A percentile compares a stretch with the other conserved stretches of the same genome.
Evolutionary conservation across 2,797 vertebrate species (phyloP).

Genomic region (Pseudochirops corinnae): DNA sequence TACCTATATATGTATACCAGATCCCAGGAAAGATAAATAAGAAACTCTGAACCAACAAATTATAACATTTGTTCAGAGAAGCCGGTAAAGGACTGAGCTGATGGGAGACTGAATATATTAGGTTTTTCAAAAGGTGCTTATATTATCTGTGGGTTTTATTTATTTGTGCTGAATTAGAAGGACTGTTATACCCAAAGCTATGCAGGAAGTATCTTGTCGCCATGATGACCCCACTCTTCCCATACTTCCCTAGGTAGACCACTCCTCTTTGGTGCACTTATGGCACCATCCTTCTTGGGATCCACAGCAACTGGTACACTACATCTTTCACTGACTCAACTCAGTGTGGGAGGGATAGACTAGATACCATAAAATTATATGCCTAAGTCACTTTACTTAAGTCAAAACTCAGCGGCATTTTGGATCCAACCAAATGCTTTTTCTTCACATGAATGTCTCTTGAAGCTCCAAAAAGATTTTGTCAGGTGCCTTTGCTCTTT

Average conservation of each 20-base stretch:
- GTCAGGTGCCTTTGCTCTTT: neutral
- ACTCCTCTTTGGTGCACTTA: neutral
- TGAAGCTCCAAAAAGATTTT: constrained; percentile 50
- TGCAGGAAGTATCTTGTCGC: neutral
- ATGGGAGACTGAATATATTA: neutral
- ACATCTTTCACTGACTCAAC: neutral
- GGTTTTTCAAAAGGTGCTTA: constrained; percentile 29
- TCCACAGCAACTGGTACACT: neutral
- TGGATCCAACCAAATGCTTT: neutral
- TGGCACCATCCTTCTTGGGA: neutral
- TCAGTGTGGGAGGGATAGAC: neutral
- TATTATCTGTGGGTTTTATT: constrained; percentile 51
- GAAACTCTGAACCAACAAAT: neutral
- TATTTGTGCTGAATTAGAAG: constrained; percentile 41
- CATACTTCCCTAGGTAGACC: neutral
- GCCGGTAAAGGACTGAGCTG: neutral
- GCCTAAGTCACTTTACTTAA: constrained; percentile 15
- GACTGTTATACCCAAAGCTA: constrained; percentile 24
- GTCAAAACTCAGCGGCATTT: constrained; percentile 42
- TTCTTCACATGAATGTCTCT: constrained; percentile 20
- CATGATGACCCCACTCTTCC: neutral
- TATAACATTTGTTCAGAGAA: constrained; percentile 13
- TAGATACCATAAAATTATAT: constrained; percentile 7
- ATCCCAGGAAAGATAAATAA: neutral
- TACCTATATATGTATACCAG: neutral